phyloP scores from a whole-genome alignment of 2,888 invertebrate species.

The Cryptosula pallasiana region DNA sequence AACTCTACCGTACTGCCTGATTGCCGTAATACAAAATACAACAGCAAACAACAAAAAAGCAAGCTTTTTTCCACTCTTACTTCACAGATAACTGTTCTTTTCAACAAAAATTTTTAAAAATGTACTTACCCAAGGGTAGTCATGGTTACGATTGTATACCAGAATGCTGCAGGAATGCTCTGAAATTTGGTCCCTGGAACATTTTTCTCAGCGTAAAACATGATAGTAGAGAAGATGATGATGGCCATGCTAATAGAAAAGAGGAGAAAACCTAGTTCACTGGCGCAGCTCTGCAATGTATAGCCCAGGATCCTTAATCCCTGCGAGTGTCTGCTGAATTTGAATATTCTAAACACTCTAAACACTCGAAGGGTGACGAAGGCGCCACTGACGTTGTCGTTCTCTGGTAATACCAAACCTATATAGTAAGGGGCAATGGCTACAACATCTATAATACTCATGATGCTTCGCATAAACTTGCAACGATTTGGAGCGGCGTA shows the following conservation, averaged over 20 bases:
- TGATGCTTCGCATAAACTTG: constrained; percentile 94
- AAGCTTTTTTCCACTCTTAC: no score
- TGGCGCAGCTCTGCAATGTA: constrained; percentile 97
- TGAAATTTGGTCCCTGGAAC: constrained; percentile 94
- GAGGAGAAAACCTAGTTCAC: constrained; percentile 96
- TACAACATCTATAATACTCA: constrained; percentile 99
- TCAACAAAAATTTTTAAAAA: no score
- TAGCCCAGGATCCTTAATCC: constrained; percentile 97
- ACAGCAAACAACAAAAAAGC: no score
- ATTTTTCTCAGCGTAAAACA: constrained; percentile 99
- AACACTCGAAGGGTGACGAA: constrained; percentile 98
- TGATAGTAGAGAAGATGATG: constrained; percentile 99
- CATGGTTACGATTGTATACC: constrained; percentile 99
- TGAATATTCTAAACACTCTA: constrained; percentile 99
- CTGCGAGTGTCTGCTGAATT: constrained; percentile 98
- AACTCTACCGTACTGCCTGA: no score
- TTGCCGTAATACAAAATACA: no score
- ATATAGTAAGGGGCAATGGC: constrained; percentile 99
- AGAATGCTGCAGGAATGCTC: constrained; percentile 98
- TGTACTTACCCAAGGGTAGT: constrained; percentile 95
- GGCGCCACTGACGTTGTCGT: constrained; percentile 97
- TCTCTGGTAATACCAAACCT: constrained; percentile 92
- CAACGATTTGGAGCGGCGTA: constrained; percentile 98
- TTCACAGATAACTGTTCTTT: no score
- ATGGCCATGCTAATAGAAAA: constrained; percentile 99